phyloP scores from a whole-genome alignment of 1,140 invertebrate genomes.

The Drosophila baimaii region DNA sequence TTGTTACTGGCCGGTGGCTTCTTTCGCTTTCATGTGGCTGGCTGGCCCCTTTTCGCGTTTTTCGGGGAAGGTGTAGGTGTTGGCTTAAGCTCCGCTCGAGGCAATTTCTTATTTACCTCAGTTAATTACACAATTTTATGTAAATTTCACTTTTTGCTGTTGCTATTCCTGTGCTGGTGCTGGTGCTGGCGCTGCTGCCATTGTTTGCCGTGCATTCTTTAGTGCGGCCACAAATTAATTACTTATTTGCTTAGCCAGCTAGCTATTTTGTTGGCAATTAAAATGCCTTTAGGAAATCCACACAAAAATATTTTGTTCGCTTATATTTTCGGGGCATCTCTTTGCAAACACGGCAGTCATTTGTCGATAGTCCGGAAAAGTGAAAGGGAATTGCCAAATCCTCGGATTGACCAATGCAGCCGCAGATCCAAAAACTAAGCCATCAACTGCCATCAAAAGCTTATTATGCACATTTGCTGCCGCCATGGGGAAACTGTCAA shows the following conservation, averaged over 20 bases:
- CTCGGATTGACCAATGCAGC: constrained; percentile 67
- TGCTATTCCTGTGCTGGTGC: background rate
- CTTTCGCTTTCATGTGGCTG: constrained; percentile 58
- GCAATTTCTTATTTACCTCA: constrained; percentile 64
- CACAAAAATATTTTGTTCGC: constrained; percentile 36
- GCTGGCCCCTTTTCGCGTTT: constrained; percentile 5
- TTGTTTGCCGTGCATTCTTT: constrained; percentile 63
- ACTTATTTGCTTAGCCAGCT: constrained; percentile 73
- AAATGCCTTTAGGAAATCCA: constrained; percentile 70
- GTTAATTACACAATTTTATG: constrained; percentile 81
- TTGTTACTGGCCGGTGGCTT: constrained; percentile 50
- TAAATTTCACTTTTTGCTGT: constrained; percentile 75
- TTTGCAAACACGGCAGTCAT: constrained; percentile 61
- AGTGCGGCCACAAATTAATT: constrained; percentile 73
- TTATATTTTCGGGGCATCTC: constrained; percentile 41
- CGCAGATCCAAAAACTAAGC: constrained; percentile 41
- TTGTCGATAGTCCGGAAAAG: constrained; percentile 72
- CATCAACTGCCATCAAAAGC: constrained; percentile 65
- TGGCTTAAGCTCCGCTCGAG: constrained; percentile 52
- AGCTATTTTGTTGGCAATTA: constrained; percentile 76
- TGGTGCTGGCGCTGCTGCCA: background rate
- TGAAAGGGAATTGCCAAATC: constrained; percentile 81
- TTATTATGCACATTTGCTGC: constrained; percentile 72
- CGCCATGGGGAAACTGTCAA: constrained; percentile 50
- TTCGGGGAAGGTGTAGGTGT: constrained; percentile 58